Conservation (phyloP, 23 tunicate genomes). For the Halocynthia aurantium region DNA sequence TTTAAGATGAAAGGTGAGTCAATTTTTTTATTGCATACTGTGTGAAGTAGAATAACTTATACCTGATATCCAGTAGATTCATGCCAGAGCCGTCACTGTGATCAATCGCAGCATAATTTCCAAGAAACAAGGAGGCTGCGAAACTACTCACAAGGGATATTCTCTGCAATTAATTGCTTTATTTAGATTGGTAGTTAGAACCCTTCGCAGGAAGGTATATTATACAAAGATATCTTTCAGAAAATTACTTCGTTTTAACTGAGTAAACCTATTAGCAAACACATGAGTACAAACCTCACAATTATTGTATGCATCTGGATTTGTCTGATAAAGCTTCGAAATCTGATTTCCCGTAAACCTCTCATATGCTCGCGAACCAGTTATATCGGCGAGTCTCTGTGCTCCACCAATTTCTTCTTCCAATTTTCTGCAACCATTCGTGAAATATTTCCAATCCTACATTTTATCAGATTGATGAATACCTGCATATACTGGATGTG, state of each 20-base stretch:
- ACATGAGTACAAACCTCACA: slow-evolving; percentile 44
- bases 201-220: no score
- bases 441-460: background rate
- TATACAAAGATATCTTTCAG: background rate
- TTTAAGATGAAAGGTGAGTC: no score
- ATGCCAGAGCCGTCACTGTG: slow-evolving; percentile 91
- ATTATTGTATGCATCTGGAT: slow-evolving; percentile 47
- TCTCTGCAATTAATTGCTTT: slow-evolving; percentile 32
- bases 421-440: slow-evolving; percentile 25
- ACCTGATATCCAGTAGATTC: slow-evolving; percentile 82
- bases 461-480: background rate
- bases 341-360: slow-evolving; percentile 89
- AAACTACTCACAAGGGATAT: slow-evolving; percentile 85
- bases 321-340: slow-evolving; percentile 39
- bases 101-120: slow-evolving; percentile 83
- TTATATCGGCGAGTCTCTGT: slow-evolving; percentile 37
- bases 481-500: slow-evolving; percentile 80
- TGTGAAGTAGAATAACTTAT: background rate
- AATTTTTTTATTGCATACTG: background rate
- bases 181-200: no score
- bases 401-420: slow-evolving; percentile 67
- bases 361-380: slow-evolving; percentile 93
- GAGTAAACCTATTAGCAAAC: background rate
- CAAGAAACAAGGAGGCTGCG: slow-evolving; percentile 75
- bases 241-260: background rate